A percentile compares a stretch with the other conserved stretches of the same genome.
These are phyloP conservation scores for Aphis gossypii DNA, from an alignment of 1,140 invertebrate genomes.

Conservation along the genomic window DNA sequence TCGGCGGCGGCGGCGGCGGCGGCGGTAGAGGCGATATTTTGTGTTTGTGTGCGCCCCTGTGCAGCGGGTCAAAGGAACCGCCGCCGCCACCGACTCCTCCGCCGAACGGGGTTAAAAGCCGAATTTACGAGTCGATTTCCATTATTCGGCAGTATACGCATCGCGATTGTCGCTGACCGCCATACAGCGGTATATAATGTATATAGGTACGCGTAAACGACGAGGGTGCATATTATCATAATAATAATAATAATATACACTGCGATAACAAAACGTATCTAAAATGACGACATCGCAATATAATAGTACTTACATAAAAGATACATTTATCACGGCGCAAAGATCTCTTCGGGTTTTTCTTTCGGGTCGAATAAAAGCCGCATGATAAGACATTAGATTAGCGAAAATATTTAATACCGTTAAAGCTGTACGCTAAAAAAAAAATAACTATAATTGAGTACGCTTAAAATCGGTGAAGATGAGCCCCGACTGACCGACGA, in stretches of 20 bases:
- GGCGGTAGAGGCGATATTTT: background rate
- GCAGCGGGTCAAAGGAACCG: conserved; percentile 35
- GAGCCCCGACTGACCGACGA: too few relatives aligned
- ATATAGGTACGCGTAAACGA: background rate
- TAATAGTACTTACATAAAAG: background rate
- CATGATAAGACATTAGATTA: too few relatives aligned
- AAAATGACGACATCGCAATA: background rate
- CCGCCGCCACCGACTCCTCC: background rate
- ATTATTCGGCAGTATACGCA: background rate
- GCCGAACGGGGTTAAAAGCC: conserved; percentile 38
- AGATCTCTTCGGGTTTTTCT: background rate
- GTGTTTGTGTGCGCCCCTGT: background rate
- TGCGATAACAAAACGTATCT: background rate
- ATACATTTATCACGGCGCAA: background rate
- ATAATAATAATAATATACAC: background rate
- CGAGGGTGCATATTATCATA: background rate
- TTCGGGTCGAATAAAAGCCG: too few relatives aligned
- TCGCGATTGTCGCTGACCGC: background rate
- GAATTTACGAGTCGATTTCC: conserved; percentile 41
- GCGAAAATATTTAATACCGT: too few relatives aligned
- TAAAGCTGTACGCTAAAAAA: too few relatives aligned
- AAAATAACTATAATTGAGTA: too few relatives aligned
- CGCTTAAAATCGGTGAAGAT: too few relatives aligned
- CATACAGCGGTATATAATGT: background rate
- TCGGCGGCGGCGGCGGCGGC: background rate